phyloP scores from a whole-genome alignment of 2,113 vertebrate species.

The Pseudorasbora parva region DNA sequence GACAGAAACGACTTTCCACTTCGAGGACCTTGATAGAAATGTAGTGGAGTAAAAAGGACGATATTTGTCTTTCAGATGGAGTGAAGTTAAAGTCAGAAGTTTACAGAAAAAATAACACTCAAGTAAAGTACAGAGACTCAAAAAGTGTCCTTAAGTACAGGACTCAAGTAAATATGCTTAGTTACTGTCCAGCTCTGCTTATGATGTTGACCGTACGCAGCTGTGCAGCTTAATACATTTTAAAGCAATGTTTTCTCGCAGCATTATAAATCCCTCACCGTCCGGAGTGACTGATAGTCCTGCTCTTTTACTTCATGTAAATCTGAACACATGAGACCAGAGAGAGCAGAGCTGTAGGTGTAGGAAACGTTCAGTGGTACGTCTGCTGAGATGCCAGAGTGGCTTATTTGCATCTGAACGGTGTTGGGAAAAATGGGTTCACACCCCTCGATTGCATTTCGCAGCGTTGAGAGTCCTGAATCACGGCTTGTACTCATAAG shows the following conservation, averaged over 20 bases:
- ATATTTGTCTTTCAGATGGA: too few species aligned
- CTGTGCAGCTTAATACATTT: neutral
- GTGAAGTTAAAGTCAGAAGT: too few species aligned
- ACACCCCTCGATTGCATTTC: neutral
- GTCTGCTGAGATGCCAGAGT: neutral
- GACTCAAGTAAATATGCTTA: too few species aligned
- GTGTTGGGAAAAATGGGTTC: neutral
- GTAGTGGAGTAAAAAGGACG: too few species aligned
- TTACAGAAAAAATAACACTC: too few species aligned
- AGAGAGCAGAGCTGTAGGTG: too few species aligned
- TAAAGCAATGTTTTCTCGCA: neutral
- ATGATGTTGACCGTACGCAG: neutral
- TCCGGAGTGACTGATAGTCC: neutral
- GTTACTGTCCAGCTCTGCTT: too few species aligned
- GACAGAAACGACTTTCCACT: too few species aligned
- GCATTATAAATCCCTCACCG: neutral
- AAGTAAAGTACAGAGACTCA: too few species aligned
- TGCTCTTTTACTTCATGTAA: neutral
- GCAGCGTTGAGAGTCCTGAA: neutral
- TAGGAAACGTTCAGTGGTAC: neutral
- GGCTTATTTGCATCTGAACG: constrained; percentile 17
- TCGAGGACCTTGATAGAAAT: too few species aligned
- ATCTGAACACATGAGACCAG: neutral
- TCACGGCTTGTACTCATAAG: neutral
- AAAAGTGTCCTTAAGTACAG: too few species aligned